Base-by-base conservation (phyloP, 2,888 invertebrate genomes). In the Rhyacophila evoluta region DNA sequence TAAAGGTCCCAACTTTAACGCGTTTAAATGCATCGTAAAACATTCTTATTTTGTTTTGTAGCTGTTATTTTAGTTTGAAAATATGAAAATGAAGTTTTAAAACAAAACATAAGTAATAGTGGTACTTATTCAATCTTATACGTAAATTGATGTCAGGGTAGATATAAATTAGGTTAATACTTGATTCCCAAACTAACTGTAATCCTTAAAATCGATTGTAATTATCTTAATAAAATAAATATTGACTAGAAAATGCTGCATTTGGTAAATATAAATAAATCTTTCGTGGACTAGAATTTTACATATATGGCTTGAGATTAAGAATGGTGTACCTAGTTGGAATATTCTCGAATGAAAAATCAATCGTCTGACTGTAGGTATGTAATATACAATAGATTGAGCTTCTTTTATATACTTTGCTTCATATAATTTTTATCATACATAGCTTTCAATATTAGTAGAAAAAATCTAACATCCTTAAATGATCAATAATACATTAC, bases 61-160 rank as follows among this genome's bases (percentile, higher is more conserved):
- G 1, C 1, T 19, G n/a, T n/a, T 55, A 25, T 25, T n/a, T 55
- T 55, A 19, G 19, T 15, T 55, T 55, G 55, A 25, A 55, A 55
- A 8, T 19, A 33, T 19, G 5, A 55, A 55, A 55, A 19, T 25
- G 25, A 25, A 25, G 10, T 55, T 15, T 25, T 8, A 55, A 69
- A 69, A 69, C 33, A 55, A 55, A 55, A 55, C 25, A 55, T 55
- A 75, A 75, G 27, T 37, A 72, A 72, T 72, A 72, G 25, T 55
- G 25, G 55, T 71, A 74, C 74, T 78, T 79, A 81, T 79, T 79
- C 93, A 93, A 93, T 93, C 93, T 93, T 92, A 94, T 94, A 94
- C 94, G 94, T 94, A 94, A 94, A 93, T 94, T 94, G 93, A 92
- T 94, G 94, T 94, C 94, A 94, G 94, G 94, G 94, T 94, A 92